Evolutionary conservation across 2,113 vertebrate genomes (phyloP).

Genomic region (Oryzias curvinotus): DNA sequence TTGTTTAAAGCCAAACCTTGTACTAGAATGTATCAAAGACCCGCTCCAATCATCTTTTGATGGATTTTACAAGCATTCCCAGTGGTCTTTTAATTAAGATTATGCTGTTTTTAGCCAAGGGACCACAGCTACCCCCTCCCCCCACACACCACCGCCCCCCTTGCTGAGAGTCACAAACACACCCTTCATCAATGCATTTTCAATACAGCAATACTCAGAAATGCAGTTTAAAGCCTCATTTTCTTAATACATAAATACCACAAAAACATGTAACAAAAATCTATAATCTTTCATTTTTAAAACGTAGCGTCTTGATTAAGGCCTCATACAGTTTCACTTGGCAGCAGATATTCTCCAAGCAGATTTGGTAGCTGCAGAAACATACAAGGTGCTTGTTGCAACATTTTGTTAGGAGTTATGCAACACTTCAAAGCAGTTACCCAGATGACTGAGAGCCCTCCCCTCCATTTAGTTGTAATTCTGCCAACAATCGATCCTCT

Average conservation of each 20-base stretch:
- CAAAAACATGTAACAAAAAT: neutral
- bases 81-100: too few relatives aligned
- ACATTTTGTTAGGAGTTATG: slow-evolving; percentile 3
- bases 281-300: neutral
- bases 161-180: neutral
- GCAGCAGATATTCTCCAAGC: slow-evolving; percentile 2
- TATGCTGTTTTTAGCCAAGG: too few relatives aligned
- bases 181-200: neutral
- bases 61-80: too few relatives aligned
- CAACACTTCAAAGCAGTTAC: slow-evolving; percentile 31
- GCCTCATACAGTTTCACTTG: neutral
- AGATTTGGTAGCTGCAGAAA: slow-evolving; percentile 8
- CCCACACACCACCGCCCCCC: too few relatives aligned
- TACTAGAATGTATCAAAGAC: too few relatives aligned
- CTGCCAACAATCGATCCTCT: slow-evolving; percentile 42
- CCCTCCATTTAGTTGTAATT: slow-evolving; percentile 26
- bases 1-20: too few relatives aligned
- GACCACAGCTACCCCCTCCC: too few relatives aligned
- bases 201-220: too few relatives aligned
- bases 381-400: slow-evolving; percentile 23
- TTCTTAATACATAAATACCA: neutral
- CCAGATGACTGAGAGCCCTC: slow-evolving; percentile 3
- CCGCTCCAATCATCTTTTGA: too few relatives aligned
- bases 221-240: too few relatives aligned
- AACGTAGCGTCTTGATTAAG: neutral